These are phyloP conservation scores for Salvelinus namaycush DNA, from an alignment of 2,113 vertebrate species.

Conservation along the genomic window DNA sequence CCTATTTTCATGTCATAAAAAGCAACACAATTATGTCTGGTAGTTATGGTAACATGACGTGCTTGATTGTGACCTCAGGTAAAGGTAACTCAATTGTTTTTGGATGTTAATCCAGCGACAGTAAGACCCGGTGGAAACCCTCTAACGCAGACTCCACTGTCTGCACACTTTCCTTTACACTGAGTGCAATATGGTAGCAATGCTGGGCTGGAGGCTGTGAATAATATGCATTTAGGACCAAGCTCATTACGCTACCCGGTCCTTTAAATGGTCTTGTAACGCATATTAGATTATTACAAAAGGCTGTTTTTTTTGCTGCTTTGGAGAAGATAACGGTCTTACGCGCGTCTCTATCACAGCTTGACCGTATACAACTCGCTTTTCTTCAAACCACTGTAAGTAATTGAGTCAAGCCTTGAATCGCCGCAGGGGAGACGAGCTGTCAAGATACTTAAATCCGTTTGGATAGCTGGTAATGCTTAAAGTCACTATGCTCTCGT, in stretches of 20 bases:
- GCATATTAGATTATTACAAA: neutral
- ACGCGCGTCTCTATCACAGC: neutral
- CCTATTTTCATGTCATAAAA: neutral
- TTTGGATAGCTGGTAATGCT: conserved; percentile 69
- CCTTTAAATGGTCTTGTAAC: too few species aligned
- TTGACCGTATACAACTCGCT: conserved; percentile 15
- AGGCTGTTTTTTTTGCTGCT: neutral
- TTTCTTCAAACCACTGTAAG: conserved; percentile 9
- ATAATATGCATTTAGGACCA: conserved; percentile 20
- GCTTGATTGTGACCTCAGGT: conserved; percentile 18
- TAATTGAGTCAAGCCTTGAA: conserved; percentile 19
- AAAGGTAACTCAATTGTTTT: conserved; percentile 2
- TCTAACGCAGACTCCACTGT: conserved; percentile 8
- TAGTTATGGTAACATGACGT: conserved; percentile 15
- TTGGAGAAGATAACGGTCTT: neutral
- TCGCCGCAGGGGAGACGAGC: conserved; percentile 20
- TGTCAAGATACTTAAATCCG: conserved; percentile 7
- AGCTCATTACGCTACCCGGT: conserved; percentile 2
- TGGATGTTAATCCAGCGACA: conserved; percentile 37
- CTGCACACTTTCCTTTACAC: conserved; percentile 20
- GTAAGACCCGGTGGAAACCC: conserved; percentile 58
- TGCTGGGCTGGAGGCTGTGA: conserved; percentile 21
- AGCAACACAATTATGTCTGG: neutral
- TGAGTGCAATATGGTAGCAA: conserved; percentile 32
- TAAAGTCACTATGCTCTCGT: conserved; percentile 83